Base-by-base conservation (phyloP, 1,140 invertebrate species). In the Saccostrea echinata region DNA sequence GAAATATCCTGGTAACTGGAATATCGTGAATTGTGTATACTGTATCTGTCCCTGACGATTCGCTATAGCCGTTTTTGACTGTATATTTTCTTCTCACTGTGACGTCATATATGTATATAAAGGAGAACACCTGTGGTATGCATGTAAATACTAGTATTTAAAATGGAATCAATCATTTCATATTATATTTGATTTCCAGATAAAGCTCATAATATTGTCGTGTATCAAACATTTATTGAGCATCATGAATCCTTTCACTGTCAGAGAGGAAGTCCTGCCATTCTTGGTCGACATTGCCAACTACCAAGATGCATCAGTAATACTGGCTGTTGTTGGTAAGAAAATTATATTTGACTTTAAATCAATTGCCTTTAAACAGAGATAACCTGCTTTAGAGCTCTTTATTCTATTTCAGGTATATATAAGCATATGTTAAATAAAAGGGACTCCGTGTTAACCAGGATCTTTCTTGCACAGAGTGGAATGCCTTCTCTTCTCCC, bases 401-500 rank as follows among this genome's bases (percentile, higher is more conserved):
- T 80, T 21, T 80, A 9, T 33, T 80, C 86, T 91, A 87, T 86
- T 92, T 16, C 91, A 99, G 98, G 97, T 95, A 98, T 99, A 94
- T 99, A 99, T 95, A 97, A 97, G 92, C 95, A 98, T 91, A 97
- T 99, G 97, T 95, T 99, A 88, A 96, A 96, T 92, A 98, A 99
- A 94, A 98, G 98, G 94, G 97, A 97, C 92, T 99, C 98, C 94
- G 98, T 98, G 18, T 95, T 99, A 68, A 97, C 97, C 1, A 97
- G 98, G 16, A 98, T 98, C 94, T 96, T 98, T 90, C 97, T 99
- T 96, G 98, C 98, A 0, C 98, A 97, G 0, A 97, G 97, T 93
- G 98, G 99, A 53, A 98, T 99, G 96, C 98, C 98, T 0, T 96
- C 97, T 12, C 95, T 99, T 11, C 96, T 98, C 80, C 98, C 98